Evolutionary conservation across 2,888 invertebrate genomes (phyloP).

Genomic region (Caenorhabditis uteleia): DNA sequence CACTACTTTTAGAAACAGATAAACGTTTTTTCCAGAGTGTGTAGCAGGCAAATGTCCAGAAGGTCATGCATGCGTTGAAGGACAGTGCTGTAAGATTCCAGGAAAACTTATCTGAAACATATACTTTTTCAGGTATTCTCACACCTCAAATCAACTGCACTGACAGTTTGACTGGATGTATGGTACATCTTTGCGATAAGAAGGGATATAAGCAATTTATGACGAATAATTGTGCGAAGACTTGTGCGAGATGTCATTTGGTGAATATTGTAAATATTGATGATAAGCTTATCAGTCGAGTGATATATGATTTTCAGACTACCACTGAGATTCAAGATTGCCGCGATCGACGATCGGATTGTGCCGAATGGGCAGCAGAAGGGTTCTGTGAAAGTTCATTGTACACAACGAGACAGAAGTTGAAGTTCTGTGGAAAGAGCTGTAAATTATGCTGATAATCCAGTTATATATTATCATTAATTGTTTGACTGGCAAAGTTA

Average conservation of each 20-base stretch:
- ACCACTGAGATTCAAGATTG: slow-evolving; percentile 44
- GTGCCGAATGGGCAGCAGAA: slow-evolving; percentile 58
- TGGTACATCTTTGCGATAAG: slow-evolving; percentile 49
- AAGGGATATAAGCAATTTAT: slow-evolving; percentile 58
- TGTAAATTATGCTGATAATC: slow-evolving; percentile 59
- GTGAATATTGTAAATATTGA: slow-evolving; percentile 37
- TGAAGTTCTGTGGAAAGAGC: slow-evolving; percentile 59
- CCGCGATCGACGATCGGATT: slow-evolving; percentile 56
- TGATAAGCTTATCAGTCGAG: background rate
- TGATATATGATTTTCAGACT: slow-evolving; percentile 18
- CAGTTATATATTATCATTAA: background rate
- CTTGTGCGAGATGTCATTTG: slow-evolving; percentile 57
- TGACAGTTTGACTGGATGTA: slow-evolving; percentile 48
- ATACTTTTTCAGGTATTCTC: slow-evolving; percentile 40
- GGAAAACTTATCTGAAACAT: slow-evolving; percentile 5
- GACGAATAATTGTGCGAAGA: slow-evolving; percentile 57
- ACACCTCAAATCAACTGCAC: slow-evolving; percentile 60
- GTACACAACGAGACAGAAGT: slow-evolving; percentile 57
- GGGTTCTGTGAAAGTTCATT: slow-evolving; percentile 59
- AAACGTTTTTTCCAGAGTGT: too few relatives aligned
- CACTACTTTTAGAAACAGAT: too few relatives aligned
- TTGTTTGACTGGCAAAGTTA: background rate
- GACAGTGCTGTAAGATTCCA: slow-evolving; percentile 58
- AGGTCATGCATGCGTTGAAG: slow-evolving; percentile 56
- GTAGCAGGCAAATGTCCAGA: slow-evolving; percentile 53